Evolutionary conservation across 1,140 invertebrate species (phyloP), one percentile per base, ranked within the genome.

Genomic region (Diachasmimorpha longicaudata): DNA sequence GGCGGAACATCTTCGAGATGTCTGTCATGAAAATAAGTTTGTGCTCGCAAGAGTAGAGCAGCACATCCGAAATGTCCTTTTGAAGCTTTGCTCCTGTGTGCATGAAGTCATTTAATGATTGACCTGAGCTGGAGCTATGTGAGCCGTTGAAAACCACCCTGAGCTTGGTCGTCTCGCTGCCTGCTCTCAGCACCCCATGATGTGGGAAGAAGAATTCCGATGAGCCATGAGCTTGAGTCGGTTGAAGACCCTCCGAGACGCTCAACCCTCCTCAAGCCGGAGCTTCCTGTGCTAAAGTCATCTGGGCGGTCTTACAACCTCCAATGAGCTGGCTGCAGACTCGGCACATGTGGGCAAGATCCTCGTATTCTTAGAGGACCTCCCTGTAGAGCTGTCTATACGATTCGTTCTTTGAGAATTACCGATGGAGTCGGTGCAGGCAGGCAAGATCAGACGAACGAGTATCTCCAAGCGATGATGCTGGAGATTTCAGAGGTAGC

Each of bases 351-450:
- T 87, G 85, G 5, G 77, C 78, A 14, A 87, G 69, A 1, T 63
- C 8, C 67, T 84, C 66, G 68, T 88, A 89, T 77, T 88, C 85
- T 4, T 75, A 6, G 77, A 88, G 83, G 74, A 87, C 86, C 16
- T 78, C 31, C 0, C 37, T 39, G 70, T 87, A 87, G 42, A 69
- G 76, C 9, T 39, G 37, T 5, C 37, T 39, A 10, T 39, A 39
- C 37, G n/a, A n/a, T n/a, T n/a, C n/a, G n/a, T n/a, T n/a, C n/a
- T n/a, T n/a, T 48, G 46, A 48, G 4, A 48, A 14, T 14, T 14
- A 9, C 13, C 46, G 4, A 14, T 9, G 46, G 6, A 48, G 46
- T 4, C 46, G 46, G 5, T 67, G 10, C 1, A 14, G 39, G 16
- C 63, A 39, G 31, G n/a, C 58, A 66, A 52, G 76, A 39, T 5